These are phyloP conservation scores for Diachrysia chrysitis DNA, from an alignment of 2,888 invertebrate genomes.

Conservation along the genomic window DNA sequence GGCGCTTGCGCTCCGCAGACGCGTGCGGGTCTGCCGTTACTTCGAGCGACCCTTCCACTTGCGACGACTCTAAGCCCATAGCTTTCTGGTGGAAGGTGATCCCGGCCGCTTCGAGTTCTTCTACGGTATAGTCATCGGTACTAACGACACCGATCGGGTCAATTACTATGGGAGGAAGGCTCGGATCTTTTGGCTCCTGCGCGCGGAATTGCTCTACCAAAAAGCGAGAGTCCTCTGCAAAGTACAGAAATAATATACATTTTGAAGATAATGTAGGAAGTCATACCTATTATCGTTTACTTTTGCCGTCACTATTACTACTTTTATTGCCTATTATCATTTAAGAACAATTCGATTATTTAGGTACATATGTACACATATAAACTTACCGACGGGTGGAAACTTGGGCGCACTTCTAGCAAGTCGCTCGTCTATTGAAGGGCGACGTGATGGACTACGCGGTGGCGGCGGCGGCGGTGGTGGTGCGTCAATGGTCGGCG, in stretches of 20 bases:
- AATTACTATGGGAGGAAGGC: constrained; percentile 73
- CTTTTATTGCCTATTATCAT: too few species aligned
- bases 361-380: background rate
- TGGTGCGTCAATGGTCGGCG: constrained; percentile 25
- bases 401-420: constrained; percentile 30
- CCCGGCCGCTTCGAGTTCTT: constrained; percentile 14
- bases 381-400: constrained; percentile 45
- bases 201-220: constrained; percentile 72
- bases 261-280: background rate
- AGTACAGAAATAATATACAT: background rate
- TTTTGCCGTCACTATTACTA: too few species aligned
- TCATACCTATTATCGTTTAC: too few species aligned
- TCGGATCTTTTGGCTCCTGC: constrained; percentile 66
- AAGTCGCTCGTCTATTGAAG: constrained; percentile 11
- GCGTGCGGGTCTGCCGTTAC: background rate
- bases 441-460: background rate
- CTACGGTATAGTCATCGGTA: constrained; percentile 39
- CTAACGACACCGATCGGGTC: constrained; percentile 55
- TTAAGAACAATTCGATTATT: background rate
- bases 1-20: constrained; percentile 18
- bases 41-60: constrained; percentile 2
- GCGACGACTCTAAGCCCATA: constrained; percentile 8
- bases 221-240: constrained; percentile 67
- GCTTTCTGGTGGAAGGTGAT: background rate
- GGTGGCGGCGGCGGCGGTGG: constrained; percentile 14